Base-by-base conservation (phyloP, 1,140 invertebrate genomes). In the Nautilus pompilius region DNA sequence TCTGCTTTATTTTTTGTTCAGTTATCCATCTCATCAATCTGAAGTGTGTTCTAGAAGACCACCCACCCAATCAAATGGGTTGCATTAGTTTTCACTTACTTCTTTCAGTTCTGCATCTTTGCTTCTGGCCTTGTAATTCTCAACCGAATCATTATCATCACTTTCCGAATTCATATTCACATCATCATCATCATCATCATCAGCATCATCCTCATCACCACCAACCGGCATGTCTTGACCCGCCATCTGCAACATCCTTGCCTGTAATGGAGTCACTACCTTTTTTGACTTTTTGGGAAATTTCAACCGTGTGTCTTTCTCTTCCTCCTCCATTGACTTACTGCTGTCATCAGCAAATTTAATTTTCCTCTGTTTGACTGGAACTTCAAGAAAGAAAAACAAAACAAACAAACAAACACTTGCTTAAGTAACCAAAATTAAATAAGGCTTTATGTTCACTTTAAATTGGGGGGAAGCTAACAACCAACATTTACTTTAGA, bases 181-280 rank as follows among this genome's bases (percentile, higher is more conserved):
- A 54, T 15, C 28, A 32, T 56, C 54, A 30, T 54, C 66, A 56
- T 63, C 61, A 30, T 65, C 59, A 82, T 67, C 66, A 17, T 58
- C 57, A 24, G 59, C 59, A 22, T 33, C 34, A 4, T 34, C 80
- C 84, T 94, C 92, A 76, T 92, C 91, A 89, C 93, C 93, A 74
- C 93, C 93, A 49, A 91, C 89, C 73, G 95, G 92, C n/a, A 93
- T 90, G 76, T 94, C 92, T 82, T 95, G 92, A 2, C 92, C 92
- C 20, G 91, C 90, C 74, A 93, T 87, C 57, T 74, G 66, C 54
- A 93, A 85, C 90, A 93, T 93, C 76, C 90, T 89, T 65, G 92
- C 90, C 70, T 93, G 91, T 13, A 93, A 75, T 1, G 90, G 90
- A 72, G 91, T 90, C 0, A 87, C 74, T 24, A 60, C 58, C 32